Percentiles rank a stretch among this genome's conserved stretches.
phyloP scores from a whole-genome alignment of 2,113 vertebrate species.

The Tetrax tetrax region DNA sequence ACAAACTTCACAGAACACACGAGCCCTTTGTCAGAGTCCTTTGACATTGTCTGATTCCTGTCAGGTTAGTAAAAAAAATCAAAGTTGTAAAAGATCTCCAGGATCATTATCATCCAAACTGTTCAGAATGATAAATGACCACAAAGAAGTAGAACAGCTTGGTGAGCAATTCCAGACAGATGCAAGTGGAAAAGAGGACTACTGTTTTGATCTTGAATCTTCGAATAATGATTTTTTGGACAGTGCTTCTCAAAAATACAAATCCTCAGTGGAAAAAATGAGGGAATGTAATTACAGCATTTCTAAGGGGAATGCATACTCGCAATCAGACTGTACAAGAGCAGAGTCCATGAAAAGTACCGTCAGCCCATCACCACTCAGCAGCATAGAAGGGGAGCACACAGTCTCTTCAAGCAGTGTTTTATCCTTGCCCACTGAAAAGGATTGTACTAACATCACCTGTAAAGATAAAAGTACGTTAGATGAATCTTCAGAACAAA shows the following conservation, averaged over 20 bases:
- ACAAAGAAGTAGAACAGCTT: conserved; percentile 22
- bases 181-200: neutral
- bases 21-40: conserved; percentile 2
- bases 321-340: fast-evolving
- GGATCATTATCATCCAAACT: conserved; percentile 87
- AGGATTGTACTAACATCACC: neutral
- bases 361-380: neutral
- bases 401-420: neutral
- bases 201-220: neutral
- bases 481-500: conserved; percentile 19
- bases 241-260: neutral
- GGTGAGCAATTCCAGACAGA: conserved; percentile 26
- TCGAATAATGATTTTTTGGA: neutral
- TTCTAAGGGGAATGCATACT: neutral
- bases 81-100: conserved; percentile 11
- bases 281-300: neutral
- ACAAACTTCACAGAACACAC: conserved; percentile 27
- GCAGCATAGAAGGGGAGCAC: neutral
- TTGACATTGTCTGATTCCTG: conserved; percentile 37
- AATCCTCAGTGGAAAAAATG: neutral
- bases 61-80: conserved; percentile 20
- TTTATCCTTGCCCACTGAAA: neutral
- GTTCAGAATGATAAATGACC: conserved; percentile 75
- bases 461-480: neutral
- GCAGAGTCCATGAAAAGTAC: neutral